phyloP scores from a whole-genome alignment of 2,797 vertebrate species.

The Pipistrellus kuhlii region DNA sequence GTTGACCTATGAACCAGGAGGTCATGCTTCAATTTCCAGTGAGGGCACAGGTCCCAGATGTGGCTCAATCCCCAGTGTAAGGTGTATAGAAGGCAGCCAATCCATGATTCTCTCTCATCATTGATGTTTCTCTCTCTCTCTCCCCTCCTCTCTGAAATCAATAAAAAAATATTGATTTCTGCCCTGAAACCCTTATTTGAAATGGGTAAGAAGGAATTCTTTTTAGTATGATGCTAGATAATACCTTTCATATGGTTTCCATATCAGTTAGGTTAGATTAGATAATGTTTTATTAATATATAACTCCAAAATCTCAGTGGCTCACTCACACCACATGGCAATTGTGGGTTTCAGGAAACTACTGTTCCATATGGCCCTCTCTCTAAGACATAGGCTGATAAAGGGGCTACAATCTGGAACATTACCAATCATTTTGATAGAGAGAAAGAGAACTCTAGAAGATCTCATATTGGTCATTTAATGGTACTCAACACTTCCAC shows the following conservation, averaged over 20 bases:
- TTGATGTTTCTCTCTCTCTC: no score
- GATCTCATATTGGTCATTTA: neutral
- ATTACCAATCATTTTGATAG: neutral
- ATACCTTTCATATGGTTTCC: conserved; percentile 2
- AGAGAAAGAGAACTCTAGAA: neutral
- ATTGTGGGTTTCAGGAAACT: neutral
- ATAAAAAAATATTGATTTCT: neutral
- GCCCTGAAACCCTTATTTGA: neutral
- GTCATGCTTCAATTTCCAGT: no score
- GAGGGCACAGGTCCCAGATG: no score
- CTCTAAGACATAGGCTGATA: conserved; percentile 26
- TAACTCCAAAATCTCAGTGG: neutral
- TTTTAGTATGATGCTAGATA: neutral
- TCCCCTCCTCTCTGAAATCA: no score
- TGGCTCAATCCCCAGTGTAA: no score
- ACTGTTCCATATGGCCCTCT: neutral
- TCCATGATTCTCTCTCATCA: no score
- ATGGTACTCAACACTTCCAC: neutral
- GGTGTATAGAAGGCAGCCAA: no score
- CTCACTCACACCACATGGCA: neutral
- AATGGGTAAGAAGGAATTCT: neutral
- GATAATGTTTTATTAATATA: conserved; percentile 21
- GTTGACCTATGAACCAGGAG: no score
- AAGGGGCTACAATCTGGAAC: neutral
- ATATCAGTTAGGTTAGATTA: neutral